A percentile compares a stretch with the other conserved stretches of the same genome.
These are phyloP conservation scores for Trichoplusia ni DNA, from an alignment of 1,140 invertebrate species.

Conservation along the genomic window DNA sequence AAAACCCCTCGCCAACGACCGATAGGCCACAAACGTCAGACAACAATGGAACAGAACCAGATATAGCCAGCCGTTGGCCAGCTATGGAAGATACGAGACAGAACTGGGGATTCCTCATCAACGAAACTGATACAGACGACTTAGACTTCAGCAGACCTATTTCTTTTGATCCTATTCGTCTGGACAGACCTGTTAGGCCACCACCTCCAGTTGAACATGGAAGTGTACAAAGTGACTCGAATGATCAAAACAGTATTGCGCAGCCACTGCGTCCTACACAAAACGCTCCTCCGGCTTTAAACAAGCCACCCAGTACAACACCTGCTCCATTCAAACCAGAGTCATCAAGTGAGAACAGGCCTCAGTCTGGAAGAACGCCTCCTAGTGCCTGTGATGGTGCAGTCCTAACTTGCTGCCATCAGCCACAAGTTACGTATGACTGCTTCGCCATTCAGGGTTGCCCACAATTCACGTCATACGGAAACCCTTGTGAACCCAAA, in stretches of 20 bases:
- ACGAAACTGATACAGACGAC: slow-evolving; percentile 36
- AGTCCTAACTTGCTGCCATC: slow-evolving; percentile 85
- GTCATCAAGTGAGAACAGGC: too few species aligned
- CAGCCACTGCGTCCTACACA: background rate
- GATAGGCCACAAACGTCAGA: too few species aligned
- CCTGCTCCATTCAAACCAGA: too few species aligned
- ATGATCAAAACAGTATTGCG: background rate
- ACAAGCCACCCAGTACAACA: background rate
- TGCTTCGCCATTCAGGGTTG: slow-evolving; percentile 87
- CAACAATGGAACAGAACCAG: too few species aligned
- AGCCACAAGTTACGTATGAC: slow-evolving; percentile 62
- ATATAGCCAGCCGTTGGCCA: slow-evolving; percentile 30
- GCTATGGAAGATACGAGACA: slow-evolving; percentile 55
- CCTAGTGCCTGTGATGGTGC: slow-evolving; percentile 85
- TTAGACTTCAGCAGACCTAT: slow-evolving; percentile 40
- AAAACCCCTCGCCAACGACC: background rate
- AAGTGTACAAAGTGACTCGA: slow-evolving; percentile 26
- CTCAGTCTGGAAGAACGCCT: slow-evolving; percentile 18
- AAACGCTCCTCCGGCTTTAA: background rate
- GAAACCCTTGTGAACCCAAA: slow-evolving; percentile 83
- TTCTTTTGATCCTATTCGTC: slow-evolving; percentile 43
- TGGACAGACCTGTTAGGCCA: slow-evolving; percentile 36
- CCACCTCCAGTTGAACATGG: slow-evolving; percentile 44
- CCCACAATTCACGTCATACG: slow-evolving; percentile 84
- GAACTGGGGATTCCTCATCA: slow-evolving; percentile 50